Evolutionary conservation across 2,888 invertebrate species (phyloP).

Genomic region (Hydrotaea diabolus): DNA sequence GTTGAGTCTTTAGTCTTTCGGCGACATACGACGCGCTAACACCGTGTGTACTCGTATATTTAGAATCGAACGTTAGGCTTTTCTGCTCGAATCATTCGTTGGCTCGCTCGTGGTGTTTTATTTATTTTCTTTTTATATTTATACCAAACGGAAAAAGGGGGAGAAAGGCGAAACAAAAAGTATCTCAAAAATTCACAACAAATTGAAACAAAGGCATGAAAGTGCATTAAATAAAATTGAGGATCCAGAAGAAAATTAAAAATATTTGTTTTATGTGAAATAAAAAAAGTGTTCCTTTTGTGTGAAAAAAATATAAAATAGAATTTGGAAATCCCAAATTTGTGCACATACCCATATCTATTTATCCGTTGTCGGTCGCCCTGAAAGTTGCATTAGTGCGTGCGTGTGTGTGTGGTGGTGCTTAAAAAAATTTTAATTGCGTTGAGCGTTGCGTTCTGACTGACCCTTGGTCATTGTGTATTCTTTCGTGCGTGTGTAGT

Average conservation of each 20-base stretch:
- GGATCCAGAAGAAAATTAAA: neutral
- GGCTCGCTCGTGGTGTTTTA: neutral
- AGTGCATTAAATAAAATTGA: neutral
- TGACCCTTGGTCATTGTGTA: neutral
- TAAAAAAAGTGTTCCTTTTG: neutral
- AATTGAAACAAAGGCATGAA: neutral
- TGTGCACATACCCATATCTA: neutral
- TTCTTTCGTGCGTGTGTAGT: neutral
- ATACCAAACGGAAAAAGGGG: neutral
- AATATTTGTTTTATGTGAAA: neutral
- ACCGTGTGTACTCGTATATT: neutral
- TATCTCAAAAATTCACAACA: neutral
- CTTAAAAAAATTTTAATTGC: neutral
- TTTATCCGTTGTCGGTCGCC: too few relatives aligned
- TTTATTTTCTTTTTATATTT: neutral
- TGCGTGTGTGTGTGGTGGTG: neutral
- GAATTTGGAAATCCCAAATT: neutral
- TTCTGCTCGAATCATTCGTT: too few relatives aligned
- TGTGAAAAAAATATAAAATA: neutral
- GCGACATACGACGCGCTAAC: slow-evolving; percentile 30
- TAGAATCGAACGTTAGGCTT: too few relatives aligned
- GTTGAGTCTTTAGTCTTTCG: slow-evolving; percentile 28
- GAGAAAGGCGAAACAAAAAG: neutral
- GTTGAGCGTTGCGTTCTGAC: neutral
- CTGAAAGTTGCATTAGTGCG: neutral